A percentile compares a stretch with the other conserved stretches of the same genome.
These are phyloP conservation scores for Myotis findleyi DNA, from an alignment of 2,797 vertebrate species.

Conservation along the genomic window DNA sequence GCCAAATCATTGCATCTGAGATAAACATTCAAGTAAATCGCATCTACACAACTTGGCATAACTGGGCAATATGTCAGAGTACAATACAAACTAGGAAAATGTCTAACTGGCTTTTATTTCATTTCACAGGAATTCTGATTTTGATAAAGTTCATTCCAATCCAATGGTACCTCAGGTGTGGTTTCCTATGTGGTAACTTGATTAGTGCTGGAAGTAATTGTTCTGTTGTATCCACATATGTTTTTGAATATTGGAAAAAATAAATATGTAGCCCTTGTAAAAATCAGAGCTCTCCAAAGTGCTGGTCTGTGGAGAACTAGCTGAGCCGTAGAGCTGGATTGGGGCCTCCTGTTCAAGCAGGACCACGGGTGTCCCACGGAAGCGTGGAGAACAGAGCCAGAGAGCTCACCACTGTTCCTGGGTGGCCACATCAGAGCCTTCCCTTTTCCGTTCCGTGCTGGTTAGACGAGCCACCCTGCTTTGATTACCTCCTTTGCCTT, in stretches of 20 bases:
- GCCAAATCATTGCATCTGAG: not conserved
- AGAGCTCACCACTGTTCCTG: not conserved
- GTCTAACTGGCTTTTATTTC: not conserved
- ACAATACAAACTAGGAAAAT: not conserved
- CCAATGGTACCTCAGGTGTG: constrained; percentile 7
- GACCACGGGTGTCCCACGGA: no score
- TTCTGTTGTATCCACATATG: not conserved
- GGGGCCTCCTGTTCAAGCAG: not conserved
- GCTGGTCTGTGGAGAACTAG: not conserved
- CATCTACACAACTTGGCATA: not conserved
- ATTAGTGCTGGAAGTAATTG: not conserved
- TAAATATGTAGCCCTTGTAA: not conserved
- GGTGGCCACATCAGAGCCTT: not conserved
- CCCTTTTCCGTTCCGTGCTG: not conserved
- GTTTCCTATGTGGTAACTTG: constrained; percentile 19
- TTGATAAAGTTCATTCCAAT: not conserved
- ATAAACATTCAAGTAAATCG: constrained; percentile 3
- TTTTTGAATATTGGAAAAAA: constrained; percentile 44
- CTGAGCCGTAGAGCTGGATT: not conserved
- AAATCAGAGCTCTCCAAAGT: not conserved
- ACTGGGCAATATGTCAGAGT: not conserved
- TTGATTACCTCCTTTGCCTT: not conserved
- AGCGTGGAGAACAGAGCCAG: not conserved
- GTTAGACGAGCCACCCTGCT: not conserved
- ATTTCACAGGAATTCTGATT: constrained; percentile 17